A percentile compares a stretch with the other conserved stretches of the same genome.
Evolutionary conservation across 2,113 vertebrate genomes (phyloP).

Genomic region (Odocoileus hemionus): DNA sequence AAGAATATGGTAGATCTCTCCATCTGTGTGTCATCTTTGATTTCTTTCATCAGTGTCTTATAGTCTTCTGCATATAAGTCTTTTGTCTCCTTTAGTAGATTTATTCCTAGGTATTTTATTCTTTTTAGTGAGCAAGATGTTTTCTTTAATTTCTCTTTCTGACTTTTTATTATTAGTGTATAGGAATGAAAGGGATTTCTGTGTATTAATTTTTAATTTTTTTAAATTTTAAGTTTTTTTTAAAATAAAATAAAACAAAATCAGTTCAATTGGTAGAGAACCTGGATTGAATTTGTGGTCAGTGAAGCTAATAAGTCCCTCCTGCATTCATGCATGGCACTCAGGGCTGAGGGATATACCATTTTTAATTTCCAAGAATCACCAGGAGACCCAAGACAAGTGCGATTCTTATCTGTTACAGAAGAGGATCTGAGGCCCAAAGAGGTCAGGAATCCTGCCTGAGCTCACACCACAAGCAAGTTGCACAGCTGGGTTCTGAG

Average conservation of each 20-base stretch:
- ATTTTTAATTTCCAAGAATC: not conserved
- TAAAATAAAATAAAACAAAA: not conserved
- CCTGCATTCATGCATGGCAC: not conserved
- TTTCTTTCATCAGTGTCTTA: not conserved
- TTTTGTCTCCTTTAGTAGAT: not conserved
- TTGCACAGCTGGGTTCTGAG: not conserved
- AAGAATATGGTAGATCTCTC: not conserved
- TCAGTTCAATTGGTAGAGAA: not conserved
- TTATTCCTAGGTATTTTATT: not conserved
- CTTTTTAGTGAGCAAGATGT: not conserved
- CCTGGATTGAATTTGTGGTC: not conserved
- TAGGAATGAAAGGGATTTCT: not conserved
- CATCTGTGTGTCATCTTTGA: not conserved
- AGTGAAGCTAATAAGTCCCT: not conserved
- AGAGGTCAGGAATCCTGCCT: not conserved
- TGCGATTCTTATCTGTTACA: not conserved
- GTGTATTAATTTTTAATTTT: no score
- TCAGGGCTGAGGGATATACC: fast-evolving
- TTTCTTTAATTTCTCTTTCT: not conserved
- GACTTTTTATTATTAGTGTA: not conserved
- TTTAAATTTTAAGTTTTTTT: not conserved
- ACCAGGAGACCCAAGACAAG: not conserved
- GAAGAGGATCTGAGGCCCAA: not conserved
- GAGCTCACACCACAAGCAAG: not conserved
- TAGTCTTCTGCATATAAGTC: not conserved